Evolutionary conservation across 1,140 invertebrate species (phyloP).

Genomic region (Sminthurides bifidus): DNA sequence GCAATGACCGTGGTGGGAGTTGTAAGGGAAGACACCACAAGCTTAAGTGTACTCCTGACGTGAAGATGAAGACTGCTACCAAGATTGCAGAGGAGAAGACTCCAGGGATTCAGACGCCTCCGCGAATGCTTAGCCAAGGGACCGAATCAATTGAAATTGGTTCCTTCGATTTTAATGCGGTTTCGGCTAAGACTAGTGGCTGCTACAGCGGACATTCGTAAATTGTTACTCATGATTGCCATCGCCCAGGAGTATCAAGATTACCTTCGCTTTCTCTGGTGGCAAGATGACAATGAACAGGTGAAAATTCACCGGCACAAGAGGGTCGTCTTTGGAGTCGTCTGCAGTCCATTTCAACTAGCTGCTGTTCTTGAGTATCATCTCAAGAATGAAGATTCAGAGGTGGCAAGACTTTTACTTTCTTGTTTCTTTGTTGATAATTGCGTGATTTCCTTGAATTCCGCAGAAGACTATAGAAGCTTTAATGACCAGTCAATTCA

Average conservation of each 20-base stretch:
- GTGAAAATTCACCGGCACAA: conserved; percentile 3
- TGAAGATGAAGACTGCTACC: no score
- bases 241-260: conserved; percentile 32
- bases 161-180: conserved; percentile 35
- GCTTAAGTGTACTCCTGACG: neutral
- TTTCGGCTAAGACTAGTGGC: conserved; percentile 36
- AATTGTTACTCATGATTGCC: conserved; percentile 38
- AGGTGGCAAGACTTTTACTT: neutral
- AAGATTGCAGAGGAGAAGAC: no score
- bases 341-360: conserved; percentile 14
- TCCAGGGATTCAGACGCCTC: conserved; percentile 25
- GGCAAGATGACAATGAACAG: conserved; percentile 10
- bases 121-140: conserved; percentile 38
- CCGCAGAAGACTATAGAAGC: conserved; percentile 10
- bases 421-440: conserved; percentile 13
- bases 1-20: neutral
- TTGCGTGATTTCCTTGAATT: conserved; percentile 20
- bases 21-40: neutral
- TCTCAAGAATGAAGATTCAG: neutral
- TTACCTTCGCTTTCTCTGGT: conserved; percentile 32
- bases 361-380: conserved; percentile 9
- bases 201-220: conserved; percentile 37
- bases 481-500: neutral
- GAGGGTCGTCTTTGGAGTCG: conserved; percentile 16
- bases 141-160: conserved; percentile 36